Base-by-base conservation (phyloP, 2,888 invertebrate genomes). In the Tipula unca region DNA sequence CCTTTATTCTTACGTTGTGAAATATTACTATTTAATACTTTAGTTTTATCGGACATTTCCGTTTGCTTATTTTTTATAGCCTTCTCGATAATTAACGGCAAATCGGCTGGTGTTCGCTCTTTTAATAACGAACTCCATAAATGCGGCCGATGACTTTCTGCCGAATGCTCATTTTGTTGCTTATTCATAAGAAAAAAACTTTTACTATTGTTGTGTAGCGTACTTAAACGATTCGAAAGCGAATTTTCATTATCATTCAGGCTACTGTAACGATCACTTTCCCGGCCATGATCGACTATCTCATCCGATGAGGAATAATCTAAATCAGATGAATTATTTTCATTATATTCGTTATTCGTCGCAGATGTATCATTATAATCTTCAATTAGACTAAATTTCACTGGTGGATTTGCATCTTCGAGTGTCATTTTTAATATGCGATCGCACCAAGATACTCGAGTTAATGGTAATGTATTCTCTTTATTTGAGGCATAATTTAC, bases 1-100 rank as follows among this genome's bases (percentile, higher is more conserved):
- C 35, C 20, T 85, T 29, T 32, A 54, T 20, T 85, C 6, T 35
- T 36, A 35, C 36, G 36, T 36, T 35, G 17, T 36, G 82, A 20
- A 36, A 84, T 84, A 20, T 84, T 84, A 36, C 20, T 84, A 39
- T 36, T 35, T 83, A 83, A 35, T 32, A 83, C 83, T 83, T 83
- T 83, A 84, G 32, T 36, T 17, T 84, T 36, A 36, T 84, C 36
- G 20, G 32, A 35, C 35, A 84, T 86, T 82, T 86, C 85, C 82
- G 86, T 85, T 35, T 85, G 48, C 13, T 82, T 48, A 82, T 87
- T 86, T 48, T 86, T 85, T 32, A 87, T 87, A 42, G 86, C 87
- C 85, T 86, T 82, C 82, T 87, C 86, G 1, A 87, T 86, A 36
- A 87, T 87, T 25, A 84, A 85, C 20, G 86, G 86, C 17, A 87